Percentiles rank a stretch among this genome's conserved stretches.
Conservation (phyloP, 92 coral and sea anemone genomes). For the Epizoanthus ramosus region DNA sequence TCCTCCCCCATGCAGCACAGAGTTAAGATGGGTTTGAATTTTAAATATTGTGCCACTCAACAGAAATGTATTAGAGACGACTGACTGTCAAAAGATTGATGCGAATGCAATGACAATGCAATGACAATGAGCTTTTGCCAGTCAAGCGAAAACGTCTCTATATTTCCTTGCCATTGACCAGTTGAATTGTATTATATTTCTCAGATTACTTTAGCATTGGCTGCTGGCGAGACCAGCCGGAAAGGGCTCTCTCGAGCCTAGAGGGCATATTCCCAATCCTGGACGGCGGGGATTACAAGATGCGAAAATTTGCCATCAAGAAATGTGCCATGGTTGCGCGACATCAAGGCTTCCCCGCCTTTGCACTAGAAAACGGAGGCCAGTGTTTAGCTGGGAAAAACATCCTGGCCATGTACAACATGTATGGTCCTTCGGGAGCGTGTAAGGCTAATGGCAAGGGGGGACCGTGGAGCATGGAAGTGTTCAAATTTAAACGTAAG, state of each 20-base stretch:
- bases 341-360: slow-evolving; percentile 87
- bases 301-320: slow-evolving; percentile 73
- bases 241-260: slow-evolving; percentile 79
- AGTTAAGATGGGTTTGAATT: too few species aligned
- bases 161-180: too few species aligned
- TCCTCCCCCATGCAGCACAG: too few species aligned
- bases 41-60: too few species aligned
- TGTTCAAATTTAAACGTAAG: slow-evolving; percentile 84
- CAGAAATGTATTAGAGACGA: too few species aligned
- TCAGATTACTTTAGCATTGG: slow-evolving; percentile 93
- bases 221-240: slow-evolving; percentile 98
- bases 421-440: slow-evolving; percentile 90
- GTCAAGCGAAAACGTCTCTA: too few species aligned
- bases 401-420: slow-evolving; percentile 75
- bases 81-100: too few species aligned
- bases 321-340: slow-evolving; percentile 89
- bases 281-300: slow-evolving; percentile 81
- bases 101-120: too few species aligned
- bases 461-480: slow-evolving; percentile 98
- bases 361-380: slow-evolving; percentile 95
- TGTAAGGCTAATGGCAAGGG: slow-evolving; percentile 87
- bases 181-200: too few species aligned
- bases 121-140: too few species aligned
- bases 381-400: slow-evolving; percentile 92
- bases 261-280: slow-evolving; percentile 91